These are phyloP conservation scores for Lycocorax pyrrhopterus DNA, from an alignment of 2,113 vertebrate genomes.

Conservation along the genomic window DNA sequence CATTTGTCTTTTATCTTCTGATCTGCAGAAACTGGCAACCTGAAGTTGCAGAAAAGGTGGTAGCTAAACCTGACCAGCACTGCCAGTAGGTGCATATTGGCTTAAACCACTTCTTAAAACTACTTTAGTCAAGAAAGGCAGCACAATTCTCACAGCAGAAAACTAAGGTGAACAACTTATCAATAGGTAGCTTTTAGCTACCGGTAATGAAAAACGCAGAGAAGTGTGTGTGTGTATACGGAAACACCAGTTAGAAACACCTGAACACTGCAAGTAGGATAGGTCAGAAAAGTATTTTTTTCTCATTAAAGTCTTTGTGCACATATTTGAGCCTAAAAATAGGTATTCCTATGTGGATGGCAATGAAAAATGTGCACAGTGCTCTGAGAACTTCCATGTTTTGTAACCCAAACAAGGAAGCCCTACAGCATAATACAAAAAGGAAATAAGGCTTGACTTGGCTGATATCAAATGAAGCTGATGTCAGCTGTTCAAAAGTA, in stretches of 20 bases:
- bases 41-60: not conserved
- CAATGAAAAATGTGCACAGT: not conserved
- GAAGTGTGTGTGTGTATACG: accelerated
- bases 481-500: not conserved
- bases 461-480: not conserved
- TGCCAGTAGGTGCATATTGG: not conserved
- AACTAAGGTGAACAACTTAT: not conserved
- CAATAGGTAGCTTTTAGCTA: not conserved
- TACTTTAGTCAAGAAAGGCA: not conserved
- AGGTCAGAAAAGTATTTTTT: not conserved
- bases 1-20: not conserved
- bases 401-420: not conserved
- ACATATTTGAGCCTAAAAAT: not conserved
- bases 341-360: not conserved
- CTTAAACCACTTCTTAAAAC: not conserved
- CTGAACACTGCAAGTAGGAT: not conserved
- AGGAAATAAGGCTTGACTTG: not conserved
- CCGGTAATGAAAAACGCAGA: not conserved
- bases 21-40: not conserved
- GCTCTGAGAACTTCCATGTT: not conserved
- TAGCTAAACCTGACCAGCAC: not conserved
- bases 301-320: not conserved
- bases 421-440: not conserved
- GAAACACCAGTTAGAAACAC: not conserved
- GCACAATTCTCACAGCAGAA: not conserved